These are phyloP conservation scores for Mohoua ochrocephala DNA, from an alignment of 2,113 vertebrate species.

Conservation along the genomic window DNA sequence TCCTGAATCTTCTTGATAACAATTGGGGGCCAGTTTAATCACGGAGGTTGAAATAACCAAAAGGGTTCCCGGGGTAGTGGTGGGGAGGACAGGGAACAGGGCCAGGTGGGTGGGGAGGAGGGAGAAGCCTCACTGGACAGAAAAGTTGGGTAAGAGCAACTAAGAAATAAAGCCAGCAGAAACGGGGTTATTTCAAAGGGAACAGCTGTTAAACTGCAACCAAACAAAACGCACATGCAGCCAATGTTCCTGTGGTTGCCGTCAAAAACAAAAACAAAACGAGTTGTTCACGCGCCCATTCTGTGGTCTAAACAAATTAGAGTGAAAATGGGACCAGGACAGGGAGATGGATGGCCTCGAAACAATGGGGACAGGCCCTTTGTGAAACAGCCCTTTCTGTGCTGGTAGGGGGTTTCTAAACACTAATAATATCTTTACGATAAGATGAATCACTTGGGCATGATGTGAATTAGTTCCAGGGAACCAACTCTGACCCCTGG, in stretches of 20 bases:
- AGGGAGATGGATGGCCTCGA: constrained; percentile 32
- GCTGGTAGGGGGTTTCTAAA: not conserved
- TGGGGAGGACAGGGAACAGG: not conserved
- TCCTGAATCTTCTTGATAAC: constrained; percentile 74
- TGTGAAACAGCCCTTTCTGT: not conserved
- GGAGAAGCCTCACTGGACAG: not conserved
- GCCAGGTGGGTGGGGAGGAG: constrained; percentile 30
- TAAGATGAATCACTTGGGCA: not conserved
- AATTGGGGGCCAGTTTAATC: constrained; percentile 67
- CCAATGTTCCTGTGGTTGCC: constrained; percentile 2
- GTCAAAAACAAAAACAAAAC: constrained; percentile 34
- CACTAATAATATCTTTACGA: not conserved
- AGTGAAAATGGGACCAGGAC: constrained; percentile 11
- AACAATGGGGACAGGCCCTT: constrained; percentile 9
- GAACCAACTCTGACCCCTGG: not conserved
- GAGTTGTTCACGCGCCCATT: constrained; percentile 3
- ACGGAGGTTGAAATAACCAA: constrained; percentile 57
- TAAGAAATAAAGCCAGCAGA: constrained; percentile 19
- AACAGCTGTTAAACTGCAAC: constrained; percentile 61
- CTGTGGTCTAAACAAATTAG: constrained; percentile 53
- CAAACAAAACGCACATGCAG: constrained; percentile 45
- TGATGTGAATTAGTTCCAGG: not conserved
- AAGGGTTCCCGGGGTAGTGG: constrained; percentile 26
- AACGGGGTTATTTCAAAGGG: constrained; percentile 18
- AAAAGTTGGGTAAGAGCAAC: constrained; percentile 46